A percentile compares a stretch with the other conserved stretches of the same genome.
Evolutionary conservation across 2,113 vertebrate species (phyloP).

Genomic region (Entelurus aequoreus): DNA sequence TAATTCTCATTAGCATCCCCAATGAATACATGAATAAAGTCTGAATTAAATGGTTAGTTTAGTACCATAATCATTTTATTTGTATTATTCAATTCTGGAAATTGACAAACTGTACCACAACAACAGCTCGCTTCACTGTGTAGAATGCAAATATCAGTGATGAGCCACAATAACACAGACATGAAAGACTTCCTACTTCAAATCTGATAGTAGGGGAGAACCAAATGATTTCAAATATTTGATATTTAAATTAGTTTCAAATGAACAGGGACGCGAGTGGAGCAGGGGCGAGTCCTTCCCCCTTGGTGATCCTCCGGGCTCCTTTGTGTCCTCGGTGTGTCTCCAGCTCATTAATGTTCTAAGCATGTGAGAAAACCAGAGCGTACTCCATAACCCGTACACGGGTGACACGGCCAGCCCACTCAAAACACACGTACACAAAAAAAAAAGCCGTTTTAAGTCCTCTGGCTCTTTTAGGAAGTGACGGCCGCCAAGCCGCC

Average conservation of each 20-base stretch:
- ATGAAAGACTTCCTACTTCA: conserved; percentile 63
- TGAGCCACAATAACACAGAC: conserved; percentile 58
- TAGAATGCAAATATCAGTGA: conserved; percentile 56
- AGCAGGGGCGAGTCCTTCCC: conserved; percentile 57
- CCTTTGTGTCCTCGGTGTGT: conserved; percentile 68
- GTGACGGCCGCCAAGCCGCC: conserved; percentile 63
- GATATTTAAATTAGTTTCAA: conserved; percentile 76
- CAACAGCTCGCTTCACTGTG: conserved; percentile 26
- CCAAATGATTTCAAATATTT: conserved; percentile 71
- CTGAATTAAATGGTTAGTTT: conserved; percentile 18
- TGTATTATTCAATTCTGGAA: conserved; percentile 55
- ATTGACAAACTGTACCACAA: conserved; percentile 51
- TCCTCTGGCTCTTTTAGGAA: conserved; percentile 65
- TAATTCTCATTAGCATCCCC: conserved; percentile 8
- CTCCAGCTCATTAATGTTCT: conserved; percentile 72
- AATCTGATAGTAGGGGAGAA: conserved; percentile 66
- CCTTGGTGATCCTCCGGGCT: conserved; percentile 63
- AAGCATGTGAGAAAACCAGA: conserved; percentile 64
- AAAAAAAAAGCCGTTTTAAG: conserved; percentile 45
- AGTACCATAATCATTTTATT: conserved; percentile 19
- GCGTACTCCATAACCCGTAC: conserved; percentile 53
- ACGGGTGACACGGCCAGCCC: conserved; percentile 54
- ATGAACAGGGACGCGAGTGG: conserved; percentile 69
- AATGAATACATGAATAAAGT: too few relatives aligned
- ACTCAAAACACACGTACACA: conserved; percentile 7